Conservation (phyloP, 2,888 invertebrate genomes). For the Polydrusus pterygomalis region DNA sequence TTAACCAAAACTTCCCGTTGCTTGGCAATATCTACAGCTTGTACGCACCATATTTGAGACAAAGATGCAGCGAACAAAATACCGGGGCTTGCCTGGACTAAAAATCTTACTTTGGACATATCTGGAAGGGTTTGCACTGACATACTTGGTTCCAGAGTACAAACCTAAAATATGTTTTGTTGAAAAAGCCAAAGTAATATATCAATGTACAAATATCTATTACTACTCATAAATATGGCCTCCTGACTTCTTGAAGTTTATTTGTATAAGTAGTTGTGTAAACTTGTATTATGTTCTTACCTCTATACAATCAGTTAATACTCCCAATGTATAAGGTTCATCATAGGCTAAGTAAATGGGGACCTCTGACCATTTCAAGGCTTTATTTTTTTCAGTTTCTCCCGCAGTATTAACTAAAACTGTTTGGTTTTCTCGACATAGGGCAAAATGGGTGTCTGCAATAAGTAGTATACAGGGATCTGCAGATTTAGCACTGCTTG, state of each 20-base stretch:
- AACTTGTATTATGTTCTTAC: conserved; percentile 55
- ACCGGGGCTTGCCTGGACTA: conserved; percentile 85
- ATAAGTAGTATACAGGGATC: conserved; percentile 90
- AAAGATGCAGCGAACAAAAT: conserved; percentile 90
- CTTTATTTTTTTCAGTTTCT: conserved; percentile 80
- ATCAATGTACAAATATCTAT: background rate
- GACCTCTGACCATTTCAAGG: conserved; percentile 86
- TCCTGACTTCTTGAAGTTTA: too few species aligned
- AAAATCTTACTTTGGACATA: conserved; percentile 82
- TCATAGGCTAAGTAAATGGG: conserved; percentile 90
- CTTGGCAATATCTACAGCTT: conserved; percentile 84
- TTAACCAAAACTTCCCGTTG: conserved; percentile 90
- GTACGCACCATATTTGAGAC: conserved; percentile 92
- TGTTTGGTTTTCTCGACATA: conserved; percentile 91
- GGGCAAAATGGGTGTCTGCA: conserved; percentile 83
- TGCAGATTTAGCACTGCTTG: conserved; percentile 83
- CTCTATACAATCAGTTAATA: conserved; percentile 88
- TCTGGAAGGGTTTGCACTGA: conserved; percentile 89
- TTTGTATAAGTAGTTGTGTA: background rate
- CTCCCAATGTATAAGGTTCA: conserved; percentile 92
- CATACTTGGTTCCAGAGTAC: conserved; percentile 87
- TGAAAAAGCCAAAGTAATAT: conserved; percentile 6
- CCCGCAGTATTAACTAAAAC: conserved; percentile 88
- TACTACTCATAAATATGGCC: too few species aligned
- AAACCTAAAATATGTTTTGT: conserved; percentile 72